These are phyloP conservation scores for Chromis chromis DNA, from an alignment of 2,797 vertebrate genomes.

Conservation along the genomic window DNA sequence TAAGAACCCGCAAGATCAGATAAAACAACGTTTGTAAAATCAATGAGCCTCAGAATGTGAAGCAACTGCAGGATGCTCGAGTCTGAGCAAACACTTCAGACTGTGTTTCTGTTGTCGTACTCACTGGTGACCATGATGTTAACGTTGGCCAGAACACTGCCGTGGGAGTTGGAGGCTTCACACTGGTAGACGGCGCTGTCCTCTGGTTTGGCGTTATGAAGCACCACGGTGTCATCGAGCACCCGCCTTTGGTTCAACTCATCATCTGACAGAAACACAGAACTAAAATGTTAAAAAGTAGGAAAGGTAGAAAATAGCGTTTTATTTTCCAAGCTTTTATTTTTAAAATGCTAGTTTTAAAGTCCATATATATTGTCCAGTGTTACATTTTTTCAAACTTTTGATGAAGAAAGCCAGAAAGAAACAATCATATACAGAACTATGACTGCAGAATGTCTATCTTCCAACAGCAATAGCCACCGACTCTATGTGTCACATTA, in stretches of 20 bases:
- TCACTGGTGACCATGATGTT: slow-evolving; percentile 93
- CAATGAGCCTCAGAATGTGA: slow-evolving; percentile 2
- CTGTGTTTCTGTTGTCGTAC: slow-evolving; percentile 51
- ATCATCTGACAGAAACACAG: slow-evolving; percentile 68
- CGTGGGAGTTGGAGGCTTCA: slow-evolving; percentile 91
- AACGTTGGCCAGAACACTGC: slow-evolving; percentile 89
- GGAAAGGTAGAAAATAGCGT: not conserved
- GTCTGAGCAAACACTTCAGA: not conserved
- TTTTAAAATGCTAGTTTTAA: not conserved
- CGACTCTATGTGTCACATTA: too few species aligned
- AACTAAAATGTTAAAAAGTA: not conserved
- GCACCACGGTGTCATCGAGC: slow-evolving; percentile 77
- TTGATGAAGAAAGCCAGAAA: too few species aligned
- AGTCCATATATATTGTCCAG: too few species aligned
- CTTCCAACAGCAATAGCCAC: too few species aligned
- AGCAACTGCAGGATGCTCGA: not conserved
- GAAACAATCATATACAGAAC: too few species aligned
- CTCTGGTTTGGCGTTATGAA: slow-evolving; percentile 81
- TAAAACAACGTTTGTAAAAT: not conserved
- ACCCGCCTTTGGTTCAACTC: slow-evolving; percentile 56
- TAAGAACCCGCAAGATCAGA: too few species aligned
- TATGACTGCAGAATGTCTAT: too few species aligned
- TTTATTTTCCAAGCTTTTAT: not conserved
- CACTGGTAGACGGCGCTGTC: slow-evolving; percentile 94
- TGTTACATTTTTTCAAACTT: too few species aligned